Conservation (phyloP, 2,888 invertebrate genomes). For the Ophraella communa region DNA sequence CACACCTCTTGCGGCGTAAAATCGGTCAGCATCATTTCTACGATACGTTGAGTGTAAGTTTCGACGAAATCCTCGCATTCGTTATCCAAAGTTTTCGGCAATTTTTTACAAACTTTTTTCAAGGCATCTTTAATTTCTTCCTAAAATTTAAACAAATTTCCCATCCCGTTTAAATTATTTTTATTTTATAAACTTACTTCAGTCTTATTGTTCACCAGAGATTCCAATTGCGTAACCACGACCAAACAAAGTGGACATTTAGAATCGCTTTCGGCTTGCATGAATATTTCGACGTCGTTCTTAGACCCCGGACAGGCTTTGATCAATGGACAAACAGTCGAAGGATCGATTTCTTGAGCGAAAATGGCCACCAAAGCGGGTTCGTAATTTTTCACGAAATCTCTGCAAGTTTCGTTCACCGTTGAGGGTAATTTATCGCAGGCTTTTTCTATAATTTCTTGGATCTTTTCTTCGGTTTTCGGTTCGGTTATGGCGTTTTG, state of each 20-base stretch:
- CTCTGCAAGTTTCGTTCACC: constrained; percentile 70
- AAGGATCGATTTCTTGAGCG: constrained; percentile 80
- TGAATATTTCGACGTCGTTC: constrained; percentile 65
- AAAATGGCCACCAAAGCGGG: constrained; percentile 79
- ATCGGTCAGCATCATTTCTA: constrained; percentile 80
- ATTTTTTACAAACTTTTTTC: constrained; percentile 72
- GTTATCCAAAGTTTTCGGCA: constrained; percentile 68
- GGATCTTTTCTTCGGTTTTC: constrained; percentile 67
- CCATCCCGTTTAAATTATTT: constrained; percentile 2
- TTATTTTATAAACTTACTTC: constrained; percentile 63
- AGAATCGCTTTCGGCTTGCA: constrained; percentile 65
- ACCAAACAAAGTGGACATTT: constrained; percentile 86
- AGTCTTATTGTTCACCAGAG: constrained; percentile 75
- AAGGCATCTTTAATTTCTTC: constrained; percentile 73
- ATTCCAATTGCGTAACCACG: constrained; percentile 78
- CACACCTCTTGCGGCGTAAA: constrained; percentile 80
- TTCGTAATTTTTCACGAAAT: constrained; percentile 81
- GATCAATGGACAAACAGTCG: constrained; percentile 76
- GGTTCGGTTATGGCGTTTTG: constrained; percentile 76
- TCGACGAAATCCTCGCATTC: constrained; percentile 81
- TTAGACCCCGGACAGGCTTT: constrained; percentile 69
- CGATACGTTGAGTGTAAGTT: constrained; percentile 75
- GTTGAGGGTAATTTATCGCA: constrained; percentile 72
- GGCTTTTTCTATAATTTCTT: constrained; percentile 69
- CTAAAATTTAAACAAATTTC: constrained; percentile 58